These are phyloP conservation scores for Semaprochilodus insignis DNA, from an alignment of 2,797 vertebrate genomes.

Conservation along the genomic window DNA sequence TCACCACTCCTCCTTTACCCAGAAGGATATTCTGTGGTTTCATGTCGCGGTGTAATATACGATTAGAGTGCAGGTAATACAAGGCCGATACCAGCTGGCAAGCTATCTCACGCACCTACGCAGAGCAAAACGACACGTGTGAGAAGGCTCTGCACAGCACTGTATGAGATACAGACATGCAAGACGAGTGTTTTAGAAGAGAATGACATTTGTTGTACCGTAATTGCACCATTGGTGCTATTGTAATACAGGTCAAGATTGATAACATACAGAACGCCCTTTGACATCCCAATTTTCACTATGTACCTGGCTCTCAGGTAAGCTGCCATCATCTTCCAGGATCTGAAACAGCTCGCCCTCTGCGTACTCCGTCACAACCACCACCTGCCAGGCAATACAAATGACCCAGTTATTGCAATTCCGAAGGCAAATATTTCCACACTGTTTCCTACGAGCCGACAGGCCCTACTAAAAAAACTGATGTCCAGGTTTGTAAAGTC, in stretches of 20 bases:
- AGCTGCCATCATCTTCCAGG: slow-evolving; percentile 90
- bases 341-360: slow-evolving; percentile 97
- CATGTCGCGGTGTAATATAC: slow-evolving; percentile 97
- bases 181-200: neutral
- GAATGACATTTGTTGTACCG: neutral
- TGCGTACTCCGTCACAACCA: slow-evolving; percentile 96
- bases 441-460: neutral
- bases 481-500: neutral
- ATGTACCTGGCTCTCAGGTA: slow-evolving; percentile 90
- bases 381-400: slow-evolving; percentile 81
- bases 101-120: slow-evolving; percentile 88
- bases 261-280: neutral
- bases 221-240: slow-evolving; percentile 18
- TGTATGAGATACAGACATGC: neutral
- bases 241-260: neutral
- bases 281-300: neutral
- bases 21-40: slow-evolving; percentile 98
- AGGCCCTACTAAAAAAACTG: neutral
- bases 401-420: slow-evolving; percentile 24
- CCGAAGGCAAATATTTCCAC: neutral
- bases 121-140: slow-evolving; percentile 29
- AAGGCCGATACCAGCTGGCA: slow-evolving; percentile 95
- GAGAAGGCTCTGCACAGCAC: slow-evolving; percentile 24
- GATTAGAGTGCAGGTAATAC: slow-evolving; percentile 96
- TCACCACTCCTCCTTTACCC: slow-evolving; percentile 89